These are phyloP conservation scores for Drosophila kambysellisi DNA, from an alignment of 2,888 invertebrate species.

Conservation along the genomic window DNA sequence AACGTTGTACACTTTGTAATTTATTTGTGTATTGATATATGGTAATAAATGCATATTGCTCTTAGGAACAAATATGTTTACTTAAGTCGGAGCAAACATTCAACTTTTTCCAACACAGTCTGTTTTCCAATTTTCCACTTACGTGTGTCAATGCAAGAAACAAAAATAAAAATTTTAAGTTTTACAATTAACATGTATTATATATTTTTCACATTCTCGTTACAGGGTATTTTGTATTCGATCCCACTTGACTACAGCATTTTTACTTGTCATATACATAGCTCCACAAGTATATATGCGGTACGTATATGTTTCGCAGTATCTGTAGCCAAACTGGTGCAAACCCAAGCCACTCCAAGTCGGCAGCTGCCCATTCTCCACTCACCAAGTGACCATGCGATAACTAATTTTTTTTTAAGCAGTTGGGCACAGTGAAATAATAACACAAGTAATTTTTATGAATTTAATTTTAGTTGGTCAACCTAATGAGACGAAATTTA, in stretches of 20 bases:
- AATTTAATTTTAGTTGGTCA: background rate
- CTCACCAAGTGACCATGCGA: constrained; percentile 40
- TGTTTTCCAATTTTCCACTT: no score
- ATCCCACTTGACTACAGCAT: background rate
- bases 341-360: constrained; percentile 34
- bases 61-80: no score
- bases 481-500: background rate
- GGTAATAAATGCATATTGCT: no score
- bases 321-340: constrained; percentile 36
- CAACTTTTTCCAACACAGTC: no score
- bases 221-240: background rate
- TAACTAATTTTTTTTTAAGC: constrained; percentile 33
- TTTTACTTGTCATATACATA: background rate
- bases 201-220: no score
- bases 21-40: no score
- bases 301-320: constrained; percentile 12
- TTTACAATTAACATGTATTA: no score
- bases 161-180: no score
- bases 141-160: no score
- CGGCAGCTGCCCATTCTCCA: constrained; percentile 20
- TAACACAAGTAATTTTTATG: background rate
- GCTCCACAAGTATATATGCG: constrained; percentile 7
- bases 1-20: no score
- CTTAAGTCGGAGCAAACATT: no score
- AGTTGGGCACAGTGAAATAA: constrained; percentile 18